phyloP scores from a whole-genome alignment of 2,888 invertebrate species.

The Synergus umbraculus region DNA sequence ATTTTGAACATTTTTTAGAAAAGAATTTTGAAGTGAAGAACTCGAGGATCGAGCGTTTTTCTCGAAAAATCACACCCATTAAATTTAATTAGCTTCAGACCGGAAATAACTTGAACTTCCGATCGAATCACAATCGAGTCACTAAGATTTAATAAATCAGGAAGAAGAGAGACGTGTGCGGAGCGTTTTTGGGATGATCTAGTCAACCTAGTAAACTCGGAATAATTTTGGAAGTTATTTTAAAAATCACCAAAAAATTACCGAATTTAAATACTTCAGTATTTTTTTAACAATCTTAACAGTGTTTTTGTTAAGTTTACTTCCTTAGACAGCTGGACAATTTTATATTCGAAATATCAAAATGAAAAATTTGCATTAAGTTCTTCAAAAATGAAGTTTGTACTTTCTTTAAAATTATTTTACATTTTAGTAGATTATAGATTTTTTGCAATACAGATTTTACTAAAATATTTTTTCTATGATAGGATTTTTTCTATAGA shows the following conservation, averaged over 20 bases:
- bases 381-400: constrained; percentile 17
- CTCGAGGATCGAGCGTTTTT: constrained; percentile 10
- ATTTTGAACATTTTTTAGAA: neutral
- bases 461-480: neutral
- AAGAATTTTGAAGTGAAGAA: neutral
- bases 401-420: neutral
- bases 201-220: neutral
- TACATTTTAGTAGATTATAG: neutral
- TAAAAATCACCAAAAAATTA: neutral
- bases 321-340: neutral
- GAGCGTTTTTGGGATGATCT: constrained; percentile 41
- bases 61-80: neutral
- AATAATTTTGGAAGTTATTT: neutral
- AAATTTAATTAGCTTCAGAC: neutral
- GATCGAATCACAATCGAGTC: constrained; percentile 56
- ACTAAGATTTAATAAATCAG: constrained; percentile 46
- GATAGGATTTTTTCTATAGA: neutral
- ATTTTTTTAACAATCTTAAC: neutral
- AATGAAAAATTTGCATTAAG: neutral
- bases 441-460: neutral
- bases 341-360: neutral
- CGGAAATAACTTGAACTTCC: neutral
- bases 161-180: constrained; percentile 56
- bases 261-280: neutral
- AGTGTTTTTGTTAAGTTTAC: neutral